Conservation (phyloP, 1,140 invertebrate genomes). For the Lordiphosa collinella region DNA sequence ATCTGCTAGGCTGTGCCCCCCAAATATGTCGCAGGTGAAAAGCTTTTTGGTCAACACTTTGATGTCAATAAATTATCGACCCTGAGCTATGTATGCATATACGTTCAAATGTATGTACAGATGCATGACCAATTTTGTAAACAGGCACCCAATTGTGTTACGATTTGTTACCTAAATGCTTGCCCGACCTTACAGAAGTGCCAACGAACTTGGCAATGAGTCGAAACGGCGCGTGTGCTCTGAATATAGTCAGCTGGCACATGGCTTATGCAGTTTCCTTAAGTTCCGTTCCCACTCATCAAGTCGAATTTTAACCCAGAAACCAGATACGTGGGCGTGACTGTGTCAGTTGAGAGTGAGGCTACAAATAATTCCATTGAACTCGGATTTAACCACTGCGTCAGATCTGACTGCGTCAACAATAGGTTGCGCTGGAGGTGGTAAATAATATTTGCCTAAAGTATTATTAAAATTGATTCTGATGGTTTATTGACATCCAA, state of each 20-base stretch:
- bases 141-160: constrained; percentile 24
- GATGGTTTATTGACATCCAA: constrained; percentile 40
- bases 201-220: constrained; percentile 74
- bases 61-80: constrained; percentile 28
- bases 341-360: constrained; percentile 27
- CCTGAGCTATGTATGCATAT: constrained; percentile 16
- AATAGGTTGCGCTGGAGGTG: constrained; percentile 31
- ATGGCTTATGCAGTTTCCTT: constrained; percentile 14
- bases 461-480: constrained; percentile 41
- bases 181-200: constrained; percentile 50
- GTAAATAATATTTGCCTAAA: constrained; percentile 54
- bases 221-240: constrained; percentile 45
- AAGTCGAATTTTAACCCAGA: constrained; percentile 30
- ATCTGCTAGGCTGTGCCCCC: constrained; percentile 5
- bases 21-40: constrained; percentile 19
- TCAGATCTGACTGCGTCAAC: constrained; percentile 12
- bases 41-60: constrained; percentile 16
- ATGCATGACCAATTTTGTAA: constrained; percentile 49
- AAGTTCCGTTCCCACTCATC: constrained; percentile 6
- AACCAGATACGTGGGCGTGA: constrained; percentile 5
- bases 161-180: constrained; percentile 41
- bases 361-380: constrained; percentile 65
- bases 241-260: constrained; percentile 37
- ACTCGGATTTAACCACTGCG: constrained; percentile 32
- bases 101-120: constrained; percentile 23